Percentiles rank a stretch among this genome's conserved stretches.
Conservation (phyloP, 2,113 vertebrate genomes). For the Pterocles gutturalis region DNA sequence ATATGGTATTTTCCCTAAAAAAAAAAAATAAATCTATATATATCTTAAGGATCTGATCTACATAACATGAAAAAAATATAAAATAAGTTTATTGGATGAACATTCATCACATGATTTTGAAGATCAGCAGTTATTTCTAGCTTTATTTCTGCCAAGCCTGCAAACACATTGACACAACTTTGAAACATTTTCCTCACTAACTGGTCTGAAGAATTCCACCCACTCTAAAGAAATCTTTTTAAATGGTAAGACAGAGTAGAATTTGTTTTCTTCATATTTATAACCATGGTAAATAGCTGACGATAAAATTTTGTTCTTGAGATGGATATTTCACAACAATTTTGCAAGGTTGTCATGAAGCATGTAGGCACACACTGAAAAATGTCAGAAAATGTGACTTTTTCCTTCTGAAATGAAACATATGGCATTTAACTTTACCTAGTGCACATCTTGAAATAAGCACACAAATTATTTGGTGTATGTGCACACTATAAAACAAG, state of each 20-base stretch:
- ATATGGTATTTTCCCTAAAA: neutral
- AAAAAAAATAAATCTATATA: neutral
- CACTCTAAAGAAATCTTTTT: neutral
- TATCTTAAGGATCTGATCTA: neutral
- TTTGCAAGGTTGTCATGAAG: neutral
- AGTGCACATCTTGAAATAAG: neutral
- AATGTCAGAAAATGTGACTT: neutral
- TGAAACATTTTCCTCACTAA: neutral
- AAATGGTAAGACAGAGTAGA: neutral
- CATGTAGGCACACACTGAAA: neutral
- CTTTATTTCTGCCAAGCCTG: neutral
- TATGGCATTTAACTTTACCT: neutral
- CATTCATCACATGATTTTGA: neutral
- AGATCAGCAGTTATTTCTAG: neutral
- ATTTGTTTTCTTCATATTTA: neutral
- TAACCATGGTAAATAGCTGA: neutral
- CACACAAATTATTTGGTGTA: neutral
- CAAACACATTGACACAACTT: neutral
- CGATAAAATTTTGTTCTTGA: neutral
- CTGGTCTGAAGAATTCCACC: neutral
- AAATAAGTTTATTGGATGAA: neutral
- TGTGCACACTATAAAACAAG: neutral
- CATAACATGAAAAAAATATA: neutral
- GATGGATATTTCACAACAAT: neutral
- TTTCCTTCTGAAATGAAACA: neutral